Evolutionary conservation across 2,113 vertebrate genomes (phyloP).

Genomic region (Pseudois nayaur): DNA sequence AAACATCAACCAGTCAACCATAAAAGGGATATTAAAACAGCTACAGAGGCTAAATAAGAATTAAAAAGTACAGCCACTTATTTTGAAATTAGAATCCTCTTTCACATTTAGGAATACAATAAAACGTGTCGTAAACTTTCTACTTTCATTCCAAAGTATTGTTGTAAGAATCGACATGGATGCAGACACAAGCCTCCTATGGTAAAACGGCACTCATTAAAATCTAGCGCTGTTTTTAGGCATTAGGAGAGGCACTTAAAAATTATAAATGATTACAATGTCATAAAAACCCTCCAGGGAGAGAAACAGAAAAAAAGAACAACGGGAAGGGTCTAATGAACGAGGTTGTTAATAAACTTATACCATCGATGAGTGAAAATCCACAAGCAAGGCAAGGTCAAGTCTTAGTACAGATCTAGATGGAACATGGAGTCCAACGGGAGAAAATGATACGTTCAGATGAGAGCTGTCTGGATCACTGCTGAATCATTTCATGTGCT

Average conservation of each 20-base stretch:
- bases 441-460: not conserved
- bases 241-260: slow-evolving; percentile 21
- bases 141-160: slow-evolving; percentile 84
- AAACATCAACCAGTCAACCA: slow-evolving; percentile 76
- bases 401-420: not conserved
- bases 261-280: not conserved
- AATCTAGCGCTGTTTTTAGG: slow-evolving; percentile 40
- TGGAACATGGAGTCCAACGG: not conserved
- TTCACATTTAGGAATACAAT: slow-evolving; percentile 81
- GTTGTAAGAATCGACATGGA: slow-evolving; percentile 68
- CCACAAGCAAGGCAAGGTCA: not conserved
- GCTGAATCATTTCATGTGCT: not conserved
- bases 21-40: slow-evolving; percentile 81
- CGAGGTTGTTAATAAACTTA: not conserved
- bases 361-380: not conserved
- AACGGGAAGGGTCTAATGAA: not conserved
- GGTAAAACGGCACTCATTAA: slow-evolving; percentile 35
- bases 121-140: slow-evolving; percentile 85
- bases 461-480: not conserved
- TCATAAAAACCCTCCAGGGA: slow-evolving; percentile 7
- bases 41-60: slow-evolving; percentile 81
- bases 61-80: slow-evolving; percentile 79
- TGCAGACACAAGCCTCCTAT: slow-evolving; percentile 24
- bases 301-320: slow-evolving; percentile 4
- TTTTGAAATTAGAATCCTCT: slow-evolving; percentile 74